phyloP scores from a whole-genome alignment of 2,113 vertebrate genomes.

The Lipophrys pholis region DNA sequence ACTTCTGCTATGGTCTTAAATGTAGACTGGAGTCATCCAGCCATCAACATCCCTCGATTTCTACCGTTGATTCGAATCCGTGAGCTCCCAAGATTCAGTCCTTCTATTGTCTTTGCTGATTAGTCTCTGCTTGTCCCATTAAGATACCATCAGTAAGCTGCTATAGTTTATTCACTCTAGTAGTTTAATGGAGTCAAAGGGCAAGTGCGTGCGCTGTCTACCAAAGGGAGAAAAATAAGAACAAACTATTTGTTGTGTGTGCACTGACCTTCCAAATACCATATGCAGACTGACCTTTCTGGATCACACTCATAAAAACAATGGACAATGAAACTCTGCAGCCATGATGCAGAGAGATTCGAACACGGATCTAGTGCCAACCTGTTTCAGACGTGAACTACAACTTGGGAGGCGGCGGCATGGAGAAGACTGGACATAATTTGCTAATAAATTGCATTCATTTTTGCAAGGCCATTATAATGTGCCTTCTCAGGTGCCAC shows the following conservation, averaged over 20 bases:
- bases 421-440: too few species aligned
- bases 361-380: slow-evolving; percentile 5
- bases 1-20: too few species aligned
- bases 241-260: slow-evolving; percentile 8
- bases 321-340: not conserved
- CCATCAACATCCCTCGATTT: too few species aligned
- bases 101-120: slow-evolving; percentile 67
- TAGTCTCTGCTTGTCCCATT: slow-evolving; percentile 71
- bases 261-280: slow-evolving; percentile 23
- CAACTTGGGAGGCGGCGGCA: too few species aligned
- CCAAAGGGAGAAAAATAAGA: slow-evolving; percentile 19
- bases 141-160: slow-evolving; percentile 56
- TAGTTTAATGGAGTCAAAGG: slow-evolving; percentile 10
- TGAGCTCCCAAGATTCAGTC: slow-evolving; percentile 58
- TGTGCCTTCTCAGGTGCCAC: not conserved
- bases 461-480: not conserved
- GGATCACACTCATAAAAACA: slow-evolving; percentile 1
- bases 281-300: slow-evolving; percentile 17
- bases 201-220: not conserved
- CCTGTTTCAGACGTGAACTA: not conserved
- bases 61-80: slow-evolving; percentile 27
- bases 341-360: not conserved
- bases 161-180: slow-evolving; percentile 44
- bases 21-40: too few species aligned
- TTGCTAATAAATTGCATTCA: too few species aligned